Evolutionary conservation across 2,797 vertebrate species (phyloP).

Genomic region (Liasis olivaceus): DNA sequence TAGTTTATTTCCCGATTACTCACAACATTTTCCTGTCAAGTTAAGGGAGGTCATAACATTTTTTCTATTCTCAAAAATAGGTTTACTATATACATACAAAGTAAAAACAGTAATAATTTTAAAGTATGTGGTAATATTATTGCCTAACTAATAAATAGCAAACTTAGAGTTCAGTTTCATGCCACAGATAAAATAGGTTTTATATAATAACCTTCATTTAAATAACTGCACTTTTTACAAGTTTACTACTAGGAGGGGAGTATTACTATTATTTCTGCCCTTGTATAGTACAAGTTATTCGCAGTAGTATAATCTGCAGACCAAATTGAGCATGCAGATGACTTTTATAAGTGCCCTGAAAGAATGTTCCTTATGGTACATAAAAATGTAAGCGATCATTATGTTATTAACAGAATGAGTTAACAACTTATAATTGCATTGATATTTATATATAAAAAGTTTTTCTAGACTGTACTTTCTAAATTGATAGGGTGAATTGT

Average conservation of each 20-base stretch:
- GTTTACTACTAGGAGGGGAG: background rate
- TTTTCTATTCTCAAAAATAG: background rate
- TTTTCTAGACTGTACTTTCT: constrained; percentile 17
- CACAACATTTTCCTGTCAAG: background rate
- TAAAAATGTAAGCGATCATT: background rate
- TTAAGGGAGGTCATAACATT: constrained; percentile 3
- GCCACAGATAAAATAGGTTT: constrained; percentile 3
- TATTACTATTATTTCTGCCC: background rate
- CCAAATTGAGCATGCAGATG: background rate
- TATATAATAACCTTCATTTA: background rate
- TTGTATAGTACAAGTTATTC: background rate
- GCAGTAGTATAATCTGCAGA: background rate
- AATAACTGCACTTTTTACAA: background rate
- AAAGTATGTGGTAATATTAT: constrained; percentile 37
- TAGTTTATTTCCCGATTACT: background rate
- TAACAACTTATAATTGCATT: background rate
- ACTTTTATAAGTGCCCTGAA: background rate
- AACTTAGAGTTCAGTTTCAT: constrained; percentile 25
- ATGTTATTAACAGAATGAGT: background rate
- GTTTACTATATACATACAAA: constrained; percentile 31
- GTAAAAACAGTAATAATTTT: constrained; percentile 42
- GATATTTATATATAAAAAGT: constrained; percentile 29
- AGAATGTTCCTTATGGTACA: background rate
- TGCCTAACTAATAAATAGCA: constrained; percentile 47
- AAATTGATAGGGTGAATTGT: constrained; percentile 39